Base-by-base conservation (phyloP, 1,140 invertebrate species). In the Brachionus koreanus region DNA sequence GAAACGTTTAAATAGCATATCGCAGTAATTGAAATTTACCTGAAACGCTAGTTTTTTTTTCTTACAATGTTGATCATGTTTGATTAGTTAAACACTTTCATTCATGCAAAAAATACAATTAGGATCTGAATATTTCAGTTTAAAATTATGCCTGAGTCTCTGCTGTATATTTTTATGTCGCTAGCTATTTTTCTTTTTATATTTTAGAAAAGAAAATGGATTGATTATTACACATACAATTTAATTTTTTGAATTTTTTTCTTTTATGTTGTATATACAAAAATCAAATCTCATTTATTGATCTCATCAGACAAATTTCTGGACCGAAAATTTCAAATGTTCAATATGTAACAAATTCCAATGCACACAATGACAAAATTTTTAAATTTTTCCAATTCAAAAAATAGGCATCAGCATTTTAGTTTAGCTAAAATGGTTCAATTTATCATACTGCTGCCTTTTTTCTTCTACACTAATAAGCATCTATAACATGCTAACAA, bases 1-100 rank as follows among this genome's bases (percentile, higher is more conserved):
- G 49, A 57, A 7, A 57, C 49, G 49, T 57, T 57, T 57, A 57
- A 57, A 57, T 57, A 57, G 49, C 19, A 57, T 57, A 57, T 57
- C 19, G 49, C 19, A 65, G 63, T 33, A 37, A 65, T 33, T 65
- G 63, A 65, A 65, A 29, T 57, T n/a, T 37, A 65, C 63, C 63
- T 65, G 63, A 65, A 65, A 65, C 63, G 63, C 63, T 65, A 65
- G 57, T 63, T 63, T 16, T 49, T 16, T 49, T 49, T 19, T 19
- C 1, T 10, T 1, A 29, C 29, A 29, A 29, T 29, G 29, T 29
- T 29, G 25, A 35, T 33, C 13, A 65, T 65, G 63, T 65, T 65
- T 65, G 63, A 65, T 65, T 65, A 35, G 9, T 65, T 65, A 33
- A 65, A 65, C 63, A 33, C 33, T 65, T 13, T 65, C 63, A 65